Conservation (phyloP, 1,140 invertebrate genomes). For the Drosophila nannoptera region DNA sequence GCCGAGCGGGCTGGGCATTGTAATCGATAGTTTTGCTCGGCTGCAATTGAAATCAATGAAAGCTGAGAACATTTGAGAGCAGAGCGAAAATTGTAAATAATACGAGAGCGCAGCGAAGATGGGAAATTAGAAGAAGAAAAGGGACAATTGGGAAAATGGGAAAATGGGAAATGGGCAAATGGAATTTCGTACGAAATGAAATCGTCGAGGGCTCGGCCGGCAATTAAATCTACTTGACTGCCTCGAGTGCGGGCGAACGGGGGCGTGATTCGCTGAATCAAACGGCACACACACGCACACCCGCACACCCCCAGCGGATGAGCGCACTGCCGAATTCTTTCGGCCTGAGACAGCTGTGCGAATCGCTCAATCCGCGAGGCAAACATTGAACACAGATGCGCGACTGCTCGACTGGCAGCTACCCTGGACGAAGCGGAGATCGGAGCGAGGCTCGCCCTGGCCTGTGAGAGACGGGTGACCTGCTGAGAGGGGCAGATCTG, state of each 20-base stretch:
- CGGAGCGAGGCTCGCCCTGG: too few relatives aligned
- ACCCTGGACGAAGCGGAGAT: not conserved
- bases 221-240: constrained; percentile 58
- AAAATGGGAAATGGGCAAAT: constrained; percentile 25
- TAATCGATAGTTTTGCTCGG: constrained; percentile 53
- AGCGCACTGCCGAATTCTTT: constrained; percentile 11
- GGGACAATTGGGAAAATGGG: not conserved
- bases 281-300: not conserved
- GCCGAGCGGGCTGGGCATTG: constrained; percentile 29
- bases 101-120: constrained; percentile 4
- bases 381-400: not conserved
- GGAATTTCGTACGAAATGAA: constrained; percentile 40
- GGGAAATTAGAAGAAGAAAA: constrained; percentile 13
- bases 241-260: constrained; percentile 22
- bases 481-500: too few relatives aligned
- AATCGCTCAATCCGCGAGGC: constrained; percentile 5
- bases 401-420: not conserved
- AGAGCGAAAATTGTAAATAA: constrained; percentile 15
- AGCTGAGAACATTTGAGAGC: constrained; percentile 47
- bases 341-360: constrained; percentile 25
- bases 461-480: too few relatives aligned
- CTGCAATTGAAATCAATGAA: constrained; percentile 56
- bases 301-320: not conserved
- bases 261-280: constrained; percentile 12
- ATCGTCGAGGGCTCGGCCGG: constrained; percentile 40